Evolutionary conservation across 2,888 invertebrate species (phyloP).

Genomic region (Masnerella sp.): DNA sequence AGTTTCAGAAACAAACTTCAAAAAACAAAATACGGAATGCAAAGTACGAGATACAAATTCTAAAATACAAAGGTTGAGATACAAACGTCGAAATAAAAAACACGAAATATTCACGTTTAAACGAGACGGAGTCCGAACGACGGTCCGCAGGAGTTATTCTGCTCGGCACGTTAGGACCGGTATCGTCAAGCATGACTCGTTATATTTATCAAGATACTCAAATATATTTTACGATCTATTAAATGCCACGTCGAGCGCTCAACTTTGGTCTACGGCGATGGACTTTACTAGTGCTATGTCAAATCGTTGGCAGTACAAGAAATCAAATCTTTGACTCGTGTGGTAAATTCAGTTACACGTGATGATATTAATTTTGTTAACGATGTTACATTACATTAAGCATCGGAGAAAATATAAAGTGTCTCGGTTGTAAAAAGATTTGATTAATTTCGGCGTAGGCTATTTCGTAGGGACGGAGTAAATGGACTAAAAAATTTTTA

Average conservation of each 20-base stretch:
- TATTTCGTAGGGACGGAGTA: too few species aligned
- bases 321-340: conserved; percentile 36
- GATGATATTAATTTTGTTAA: conserved; percentile 42
- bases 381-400: conserved; percentile 17
- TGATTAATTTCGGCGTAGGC: too few species aligned
- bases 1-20: too few species aligned
- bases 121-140: conserved; percentile 34
- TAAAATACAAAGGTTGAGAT: too few species aligned
- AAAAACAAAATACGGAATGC: too few species aligned
- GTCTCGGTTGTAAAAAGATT: too few species aligned
- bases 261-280: conserved; percentile 62
- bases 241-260: conserved; percentile 74
- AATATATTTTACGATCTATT: conserved; percentile 76
- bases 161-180: conserved; percentile 64
- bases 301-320: conserved; percentile 37
- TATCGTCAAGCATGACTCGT: conserved; percentile 71
- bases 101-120: conserved; percentile 29
- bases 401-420: conserved; percentile 14
- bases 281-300: conserved; percentile 41
- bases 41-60: too few species aligned
- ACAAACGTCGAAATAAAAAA: not conserved
- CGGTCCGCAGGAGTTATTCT: conserved; percentile 59
- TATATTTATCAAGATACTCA: conserved; percentile 77
- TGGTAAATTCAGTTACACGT: conserved; percentile 33
- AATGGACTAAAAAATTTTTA: too few species aligned